A percentile compares a stretch with the other conserved stretches of the same genome.
phyloP scores from a whole-genome alignment of 1,140 invertebrate species.

The Dinothrombium tinctorium region DNA sequence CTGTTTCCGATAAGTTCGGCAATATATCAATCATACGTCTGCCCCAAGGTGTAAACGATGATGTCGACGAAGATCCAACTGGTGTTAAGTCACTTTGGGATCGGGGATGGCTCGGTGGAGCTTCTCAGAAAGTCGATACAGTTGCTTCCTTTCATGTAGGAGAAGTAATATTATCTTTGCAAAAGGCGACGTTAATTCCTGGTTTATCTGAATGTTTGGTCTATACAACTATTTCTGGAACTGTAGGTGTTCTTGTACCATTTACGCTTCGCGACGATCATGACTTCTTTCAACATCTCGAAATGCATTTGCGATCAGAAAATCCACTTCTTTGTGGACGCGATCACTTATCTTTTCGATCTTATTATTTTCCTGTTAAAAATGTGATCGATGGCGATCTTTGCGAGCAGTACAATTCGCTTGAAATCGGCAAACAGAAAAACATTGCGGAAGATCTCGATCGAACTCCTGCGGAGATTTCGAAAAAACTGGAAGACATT shows the following conservation, averaged over 20 bases:
- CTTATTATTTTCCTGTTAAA: constrained; percentile 94
- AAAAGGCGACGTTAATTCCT: constrained; percentile 87
- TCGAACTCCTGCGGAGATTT: constrained; percentile 61
- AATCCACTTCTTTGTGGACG: constrained; percentile 84
- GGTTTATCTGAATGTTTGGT: constrained; percentile 86
- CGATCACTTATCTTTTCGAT: constrained; percentile 88
- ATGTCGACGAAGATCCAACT: constrained; percentile 96
- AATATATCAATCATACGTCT: constrained; percentile 76
- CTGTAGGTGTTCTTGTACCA: constrained; percentile 83
- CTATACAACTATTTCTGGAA: constrained; percentile 83
- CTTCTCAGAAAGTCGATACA: constrained; percentile 88
- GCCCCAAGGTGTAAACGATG: constrained; percentile 71
- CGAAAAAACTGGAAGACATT: constrained; percentile 28
- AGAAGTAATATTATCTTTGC: constrained; percentile 62
- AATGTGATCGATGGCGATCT: constrained; percentile 96
- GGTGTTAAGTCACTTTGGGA: constrained; percentile 97
- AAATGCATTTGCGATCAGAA: constrained; percentile 98
- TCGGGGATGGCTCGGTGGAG: constrained; percentile 78
- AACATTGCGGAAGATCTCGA: constrained; percentile 82
- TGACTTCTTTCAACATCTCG: constrained; percentile 96
- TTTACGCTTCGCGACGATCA: constrained; percentile 96
- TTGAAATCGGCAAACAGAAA: constrained; percentile 80
- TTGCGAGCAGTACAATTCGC: constrained; percentile 93
- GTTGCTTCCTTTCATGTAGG: constrained; percentile 84
- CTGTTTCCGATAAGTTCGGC: constrained; percentile 95